A percentile compares a stretch with the other conserved stretches of the same genome.
phyloP scores from a whole-genome alignment of 2,888 invertebrate species.

The Lepidocyrtinus sp. region DNA sequence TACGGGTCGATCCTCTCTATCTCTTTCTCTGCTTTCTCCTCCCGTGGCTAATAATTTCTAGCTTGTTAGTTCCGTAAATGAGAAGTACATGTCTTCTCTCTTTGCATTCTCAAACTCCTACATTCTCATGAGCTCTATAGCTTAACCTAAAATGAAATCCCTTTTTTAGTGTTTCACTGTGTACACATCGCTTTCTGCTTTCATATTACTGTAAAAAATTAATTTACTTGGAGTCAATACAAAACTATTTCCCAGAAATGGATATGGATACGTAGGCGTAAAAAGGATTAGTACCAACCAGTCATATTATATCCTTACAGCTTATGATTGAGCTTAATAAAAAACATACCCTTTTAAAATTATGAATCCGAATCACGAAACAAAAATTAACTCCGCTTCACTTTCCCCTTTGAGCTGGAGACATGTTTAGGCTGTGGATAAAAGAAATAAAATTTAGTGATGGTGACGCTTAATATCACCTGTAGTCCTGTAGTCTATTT shows the following conservation, averaged over 20 bases:
- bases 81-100: slow-evolving; percentile 1
- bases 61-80: slow-evolving; percentile 49
- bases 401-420: background rate
- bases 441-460: slow-evolving; percentile 28
- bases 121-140: too few species aligned
- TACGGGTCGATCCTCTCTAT: slow-evolving; percentile 11
- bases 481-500: slow-evolving; percentile 10
- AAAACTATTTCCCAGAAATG: background rate
- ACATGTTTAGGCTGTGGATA: background rate
- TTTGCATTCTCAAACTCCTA: background rate
- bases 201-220: background rate
- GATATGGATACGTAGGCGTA: too few species aligned
- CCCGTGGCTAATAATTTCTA: slow-evolving; percentile 46
- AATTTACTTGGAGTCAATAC: background rate
- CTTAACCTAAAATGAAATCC: too few species aligned
- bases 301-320: too few species aligned
- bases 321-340: background rate
- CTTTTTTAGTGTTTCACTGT: too few species aligned
- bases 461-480: slow-evolving; percentile 11
- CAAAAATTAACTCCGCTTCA: slow-evolving; percentile 18
- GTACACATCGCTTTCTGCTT: too few species aligned
- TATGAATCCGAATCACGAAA: background rate
- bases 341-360: background rate
- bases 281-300: too few species aligned
- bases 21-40: slow-evolving; percentile 10